phyloP scores from a whole-genome alignment of 2,888 invertebrate genomes.

The Cantharis lateralis region DNA sequence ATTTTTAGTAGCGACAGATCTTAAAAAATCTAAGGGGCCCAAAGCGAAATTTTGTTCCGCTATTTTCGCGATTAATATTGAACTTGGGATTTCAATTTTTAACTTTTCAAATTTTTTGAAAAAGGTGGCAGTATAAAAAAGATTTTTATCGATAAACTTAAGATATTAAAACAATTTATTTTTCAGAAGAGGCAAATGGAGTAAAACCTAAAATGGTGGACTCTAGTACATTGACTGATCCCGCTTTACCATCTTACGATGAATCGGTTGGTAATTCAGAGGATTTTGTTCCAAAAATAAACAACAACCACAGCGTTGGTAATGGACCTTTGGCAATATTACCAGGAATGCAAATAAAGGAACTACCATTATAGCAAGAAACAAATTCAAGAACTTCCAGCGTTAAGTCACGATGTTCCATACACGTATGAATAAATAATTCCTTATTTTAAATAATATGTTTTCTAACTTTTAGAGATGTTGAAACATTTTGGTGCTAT shows the following conservation, averaged over 20 bases:
- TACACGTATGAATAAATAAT: slow-evolving; percentile 47
- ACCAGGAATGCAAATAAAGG: slow-evolving; percentile 47
- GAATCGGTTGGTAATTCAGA: slow-evolving; percentile 41
- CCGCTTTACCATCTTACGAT: slow-evolving; percentile 39
- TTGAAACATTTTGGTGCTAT: background rate
- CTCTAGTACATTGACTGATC: slow-evolving; percentile 50
- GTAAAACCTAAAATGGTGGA: slow-evolving; percentile 49
- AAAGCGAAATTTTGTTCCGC: too few species aligned
- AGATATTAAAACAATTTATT: background rate
- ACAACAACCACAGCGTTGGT: slow-evolving; percentile 52
- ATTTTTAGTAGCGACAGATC: too few species aligned
- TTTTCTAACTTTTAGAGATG: background rate
- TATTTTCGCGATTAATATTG: too few species aligned
- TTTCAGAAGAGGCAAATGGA: slow-evolving; percentile 25
- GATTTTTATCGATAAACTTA: too few species aligned
- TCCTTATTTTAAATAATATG: background rate
- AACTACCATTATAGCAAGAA: slow-evolving; percentile 53
- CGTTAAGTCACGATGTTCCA: slow-evolving; percentile 50
- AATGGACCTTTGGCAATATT: slow-evolving; percentile 50
- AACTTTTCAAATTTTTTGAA: too few species aligned
- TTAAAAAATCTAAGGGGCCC: too few species aligned
- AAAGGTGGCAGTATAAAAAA: too few species aligned
- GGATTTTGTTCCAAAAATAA: slow-evolving; percentile 48
- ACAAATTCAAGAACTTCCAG: slow-evolving; percentile 47
- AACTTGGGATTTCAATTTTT: too few species aligned